Evolutionary conservation across 2,888 invertebrate species (phyloP).

Genomic region (Drosophila subquinaria): DNA sequence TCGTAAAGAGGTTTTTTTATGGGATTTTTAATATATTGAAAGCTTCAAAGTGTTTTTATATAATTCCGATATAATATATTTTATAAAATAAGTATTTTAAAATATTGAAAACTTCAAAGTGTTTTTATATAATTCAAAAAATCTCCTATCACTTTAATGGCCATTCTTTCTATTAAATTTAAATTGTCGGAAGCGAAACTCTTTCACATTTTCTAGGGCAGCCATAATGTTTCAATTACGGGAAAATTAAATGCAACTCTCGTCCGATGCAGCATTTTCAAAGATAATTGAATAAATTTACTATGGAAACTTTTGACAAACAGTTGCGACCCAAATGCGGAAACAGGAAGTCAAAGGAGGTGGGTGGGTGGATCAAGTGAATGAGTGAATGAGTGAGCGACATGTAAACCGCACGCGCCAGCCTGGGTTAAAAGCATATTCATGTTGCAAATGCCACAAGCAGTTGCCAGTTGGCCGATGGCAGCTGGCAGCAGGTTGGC

Average conservation of each 20-base stretch:
- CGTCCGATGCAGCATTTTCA: slow-evolving; percentile 7
- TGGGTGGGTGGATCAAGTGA: background rate
- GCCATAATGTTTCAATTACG: slow-evolving; percentile 12
- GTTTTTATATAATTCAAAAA: too few relatives aligned
- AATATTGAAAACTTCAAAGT: too few relatives aligned
- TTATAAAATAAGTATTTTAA: too few relatives aligned
- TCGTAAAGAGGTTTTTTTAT: too few relatives aligned
- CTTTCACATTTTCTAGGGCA: background rate
- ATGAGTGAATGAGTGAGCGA: slow-evolving; percentile 17
- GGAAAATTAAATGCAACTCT: slow-evolving; percentile 21
- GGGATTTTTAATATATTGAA: too few relatives aligned
- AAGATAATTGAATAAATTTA: slow-evolving; percentile 25
- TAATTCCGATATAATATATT: too few relatives aligned
- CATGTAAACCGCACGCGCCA: slow-evolving; percentile 37
- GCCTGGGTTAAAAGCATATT: slow-evolving; percentile 60
- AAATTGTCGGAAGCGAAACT: background rate
- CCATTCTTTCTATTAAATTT: background rate
- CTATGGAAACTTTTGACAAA: slow-evolving; percentile 22
- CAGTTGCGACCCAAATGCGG: slow-evolving; percentile 8
- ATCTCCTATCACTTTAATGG: too few relatives aligned
- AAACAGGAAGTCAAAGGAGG: background rate
- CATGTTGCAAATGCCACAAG: slow-evolving; percentile 55
- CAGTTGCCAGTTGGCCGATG: background rate
- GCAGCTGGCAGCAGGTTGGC: slow-evolving; percentile 1
- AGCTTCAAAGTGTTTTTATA: too few relatives aligned